Evolutionary conservation across 2,888 invertebrate genomes (phyloP).

Genomic region (Coenonympha glycerion): DNA sequence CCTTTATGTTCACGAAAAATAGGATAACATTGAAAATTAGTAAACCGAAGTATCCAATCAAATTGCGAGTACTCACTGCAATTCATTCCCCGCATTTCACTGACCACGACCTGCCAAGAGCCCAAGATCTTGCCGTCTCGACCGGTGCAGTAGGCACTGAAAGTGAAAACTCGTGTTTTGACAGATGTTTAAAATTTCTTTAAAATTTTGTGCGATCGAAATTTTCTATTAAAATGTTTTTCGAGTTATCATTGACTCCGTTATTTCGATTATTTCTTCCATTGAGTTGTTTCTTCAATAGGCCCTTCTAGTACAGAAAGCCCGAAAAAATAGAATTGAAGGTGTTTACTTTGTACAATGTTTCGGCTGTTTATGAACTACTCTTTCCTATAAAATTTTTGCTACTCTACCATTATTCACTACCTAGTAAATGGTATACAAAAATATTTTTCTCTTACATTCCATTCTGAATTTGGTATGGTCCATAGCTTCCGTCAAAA

Average conservation of each 20-base stretch:
- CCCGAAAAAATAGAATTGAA: too few relatives aligned
- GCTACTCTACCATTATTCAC: too few relatives aligned
- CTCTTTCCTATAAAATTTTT: too few relatives aligned
- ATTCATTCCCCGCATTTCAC: slow-evolving; percentile 57
- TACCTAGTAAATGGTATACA: not conserved
- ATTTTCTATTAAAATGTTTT: too few relatives aligned
- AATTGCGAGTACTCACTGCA: slow-evolving; percentile 76
- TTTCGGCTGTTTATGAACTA: too few relatives aligned
- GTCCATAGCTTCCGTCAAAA: slow-evolving; percentile 80
- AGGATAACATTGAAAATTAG: not conserved
- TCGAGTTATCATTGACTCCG: too few relatives aligned
- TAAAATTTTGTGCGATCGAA: too few relatives aligned
- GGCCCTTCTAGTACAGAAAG: too few relatives aligned
- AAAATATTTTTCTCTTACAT: slow-evolving; percentile 60
- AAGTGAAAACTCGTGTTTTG: slow-evolving; percentile 23
- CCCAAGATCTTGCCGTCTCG: slow-evolving; percentile 75
- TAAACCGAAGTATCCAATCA: not conserved
- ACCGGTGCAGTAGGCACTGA: slow-evolving; percentile 78
- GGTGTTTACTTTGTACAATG: too few relatives aligned
- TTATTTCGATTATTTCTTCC: too few relatives aligned
- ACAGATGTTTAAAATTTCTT: not conserved
- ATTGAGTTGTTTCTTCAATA: too few relatives aligned
- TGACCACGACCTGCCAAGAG: slow-evolving; percentile 64
- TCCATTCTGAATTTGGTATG: slow-evolving; percentile 69
- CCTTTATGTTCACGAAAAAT: not conserved